Percentiles rank a stretch among this genome's conserved stretches.
phyloP scores from a whole-genome alignment of 2,888 invertebrate species.

The Perizoma affinitatum region DNA sequence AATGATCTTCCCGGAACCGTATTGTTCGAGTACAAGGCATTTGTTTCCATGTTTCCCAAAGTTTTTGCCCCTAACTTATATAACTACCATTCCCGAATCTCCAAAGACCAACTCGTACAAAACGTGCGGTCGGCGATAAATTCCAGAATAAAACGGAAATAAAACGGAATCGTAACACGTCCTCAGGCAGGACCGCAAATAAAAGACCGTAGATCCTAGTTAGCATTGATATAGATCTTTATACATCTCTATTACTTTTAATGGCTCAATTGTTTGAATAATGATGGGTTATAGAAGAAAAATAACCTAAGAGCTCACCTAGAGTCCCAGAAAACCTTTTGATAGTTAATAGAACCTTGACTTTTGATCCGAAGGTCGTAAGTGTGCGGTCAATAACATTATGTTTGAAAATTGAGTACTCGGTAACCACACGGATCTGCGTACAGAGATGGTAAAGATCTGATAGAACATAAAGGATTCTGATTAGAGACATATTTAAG shows the following conservation, averaged over 20 bases:
- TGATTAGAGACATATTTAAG: no score
- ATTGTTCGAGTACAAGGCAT: conserved; percentile 1
- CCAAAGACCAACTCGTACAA: conserved; percentile 3
- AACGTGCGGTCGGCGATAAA: not conserved
- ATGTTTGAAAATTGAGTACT: no score
- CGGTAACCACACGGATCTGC: no score
- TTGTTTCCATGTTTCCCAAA: not conserved
- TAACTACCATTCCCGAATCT: not conserved
- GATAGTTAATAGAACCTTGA: no score
- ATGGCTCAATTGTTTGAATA: conserved; percentile 1
- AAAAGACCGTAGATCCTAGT: conserved; percentile 15
- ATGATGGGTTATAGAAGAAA: conserved; percentile 1
- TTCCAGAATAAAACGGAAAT: not conserved
- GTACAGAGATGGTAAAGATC: no score
- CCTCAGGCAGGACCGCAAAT: conserved; percentile 3
- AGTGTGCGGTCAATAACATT: no score
- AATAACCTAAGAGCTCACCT: not conserved
- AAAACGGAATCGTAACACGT: conserved; percentile 1
- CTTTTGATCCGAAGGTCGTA: no score
- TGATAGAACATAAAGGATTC: no score
- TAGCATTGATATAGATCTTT: conserved; percentile 4
- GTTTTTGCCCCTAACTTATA: not conserved
- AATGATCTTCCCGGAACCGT: not conserved
- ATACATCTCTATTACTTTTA: conserved; percentile 20
- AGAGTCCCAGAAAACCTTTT: not conserved